Evolutionary conservation across 2,797 vertebrate species (phyloP).

Genomic region (Manis crassicaudata): DNA sequence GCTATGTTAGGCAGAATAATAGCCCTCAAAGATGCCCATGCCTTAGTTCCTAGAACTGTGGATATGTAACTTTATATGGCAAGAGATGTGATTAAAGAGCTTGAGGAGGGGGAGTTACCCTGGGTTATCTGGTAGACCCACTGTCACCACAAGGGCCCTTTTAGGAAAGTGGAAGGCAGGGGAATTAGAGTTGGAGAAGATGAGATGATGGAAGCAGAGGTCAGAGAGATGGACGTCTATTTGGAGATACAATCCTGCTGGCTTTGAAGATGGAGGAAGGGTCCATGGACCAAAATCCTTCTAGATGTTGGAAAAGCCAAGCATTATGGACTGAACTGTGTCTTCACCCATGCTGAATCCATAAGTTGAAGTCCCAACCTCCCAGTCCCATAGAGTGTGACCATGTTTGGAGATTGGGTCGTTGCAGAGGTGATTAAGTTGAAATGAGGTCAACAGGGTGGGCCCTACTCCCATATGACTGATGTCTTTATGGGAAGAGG

Average conservation of each 20-base stretch:
- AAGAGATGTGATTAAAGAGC: neutral
- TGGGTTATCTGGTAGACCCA: neutral
- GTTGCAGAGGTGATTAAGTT: neutral
- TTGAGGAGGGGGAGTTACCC: neutral
- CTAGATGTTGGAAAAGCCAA: neutral
- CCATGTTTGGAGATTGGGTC: neutral
- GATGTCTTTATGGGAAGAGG: neutral
- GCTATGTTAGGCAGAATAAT: neutral
- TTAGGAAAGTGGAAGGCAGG: neutral
- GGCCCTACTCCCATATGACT: neutral
- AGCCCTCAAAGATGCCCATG: neutral
- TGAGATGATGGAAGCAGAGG: neutral
- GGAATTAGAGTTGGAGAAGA: neutral
- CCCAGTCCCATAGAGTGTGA: neutral
- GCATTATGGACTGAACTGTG: neutral
- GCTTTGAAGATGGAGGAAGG: neutral
- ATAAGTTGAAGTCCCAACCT: neutral
- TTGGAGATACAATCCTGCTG: neutral
- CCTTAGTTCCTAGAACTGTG: neutral
- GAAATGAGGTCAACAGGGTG: neutral
- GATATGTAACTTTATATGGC: neutral
- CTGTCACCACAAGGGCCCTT: neutral
- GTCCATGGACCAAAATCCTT: neutral
- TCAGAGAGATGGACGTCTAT: neutral
- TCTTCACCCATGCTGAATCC: neutral